Base-by-base conservation (phyloP, 2,797 vertebrate species). In the Brotula barbata region DNA sequence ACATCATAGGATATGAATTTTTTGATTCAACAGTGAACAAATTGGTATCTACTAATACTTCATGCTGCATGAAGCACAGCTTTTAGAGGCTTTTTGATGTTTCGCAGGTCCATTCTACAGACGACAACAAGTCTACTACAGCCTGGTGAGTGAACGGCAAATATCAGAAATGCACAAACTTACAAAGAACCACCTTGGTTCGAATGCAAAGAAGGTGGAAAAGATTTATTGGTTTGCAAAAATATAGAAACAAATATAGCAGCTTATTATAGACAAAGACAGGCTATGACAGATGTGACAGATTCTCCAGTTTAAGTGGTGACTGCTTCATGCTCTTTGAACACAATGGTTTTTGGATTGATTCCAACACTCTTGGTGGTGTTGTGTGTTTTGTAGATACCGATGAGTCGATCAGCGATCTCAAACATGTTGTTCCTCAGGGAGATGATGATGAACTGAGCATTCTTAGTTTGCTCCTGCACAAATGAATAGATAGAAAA, bases 361-460 rank as follows among this genome's bases (percentile, higher is more conserved):
- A 93, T 94, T 6, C 89, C 94, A 74, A 97, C 94, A 0, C 91
- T 97, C 84, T 98, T 98, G 0, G 96, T 98, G 83, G 92, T 95
- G 75, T 98, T 98, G 75, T 94, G 90, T 0, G 95, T 98, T 84
- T 99, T 99, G 68, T 94, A 99, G 79, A 99, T 98, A 42, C 97
- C 97, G 21, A 99, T 95, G 41, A 99, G 90, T 20, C 97, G 93
- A 61, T 99, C 96, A 0, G 96, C 93, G 2, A 98, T 98, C 86
- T 99, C 97, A 57, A 99, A 99, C 97, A 99, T 99, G 91, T 99
- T 98, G 91, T 99, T 96, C 73, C 97, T 91, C 88, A 99, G 89
- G 15, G 96, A 98, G 88, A 99, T 99, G 75, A 99, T 94, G 80
- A 99, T 99, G 68, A 99, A 99, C 75, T 99, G 97, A 43, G 97